Evolutionary conservation across 2,888 invertebrate genomes (phyloP).

Genomic region (Lacanobia wlatinum): DNA sequence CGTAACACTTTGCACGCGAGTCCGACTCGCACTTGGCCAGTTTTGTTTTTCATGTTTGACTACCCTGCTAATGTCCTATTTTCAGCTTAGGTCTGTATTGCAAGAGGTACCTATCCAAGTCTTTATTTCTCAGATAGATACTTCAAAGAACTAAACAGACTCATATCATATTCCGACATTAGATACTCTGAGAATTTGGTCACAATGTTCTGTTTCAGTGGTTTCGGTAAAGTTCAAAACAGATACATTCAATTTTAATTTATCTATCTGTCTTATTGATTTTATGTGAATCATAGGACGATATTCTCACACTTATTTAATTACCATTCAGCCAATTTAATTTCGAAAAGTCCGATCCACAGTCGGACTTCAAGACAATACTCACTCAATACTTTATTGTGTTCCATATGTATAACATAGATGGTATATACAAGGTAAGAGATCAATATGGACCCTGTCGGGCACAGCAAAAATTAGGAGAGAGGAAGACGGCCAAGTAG

Average conservation of each 20-base stretch:
- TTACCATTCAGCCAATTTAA: not conserved
- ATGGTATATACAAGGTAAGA: too few species aligned
- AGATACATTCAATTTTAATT: not conserved
- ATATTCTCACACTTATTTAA: not conserved
- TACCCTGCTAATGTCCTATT: too few species aligned
- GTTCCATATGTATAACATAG: too few species aligned
- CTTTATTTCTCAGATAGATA: not conserved
- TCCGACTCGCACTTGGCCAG: too few species aligned
- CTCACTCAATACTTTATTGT: too few species aligned
- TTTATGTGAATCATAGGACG: not conserved
- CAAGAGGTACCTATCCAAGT: not conserved
- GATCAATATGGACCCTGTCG: too few species aligned
- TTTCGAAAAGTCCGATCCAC: too few species aligned
- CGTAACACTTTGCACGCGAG: too few species aligned
- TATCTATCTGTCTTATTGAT: not conserved
- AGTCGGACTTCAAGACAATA: too few species aligned
- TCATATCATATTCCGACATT: conserved; percentile 35
- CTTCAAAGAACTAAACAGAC: conserved; percentile 18
- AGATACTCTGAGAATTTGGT: conserved; percentile 43
- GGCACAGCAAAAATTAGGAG: too few species aligned
- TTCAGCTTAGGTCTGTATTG: not conserved
- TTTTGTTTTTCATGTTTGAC: too few species aligned
- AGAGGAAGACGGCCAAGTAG: too few species aligned
- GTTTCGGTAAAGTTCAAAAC: conserved; percentile 3
- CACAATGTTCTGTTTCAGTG: conserved; percentile 15